Base-by-base conservation (phyloP, 2,797 vertebrate species). In the Ammospiza maritima region DNA sequence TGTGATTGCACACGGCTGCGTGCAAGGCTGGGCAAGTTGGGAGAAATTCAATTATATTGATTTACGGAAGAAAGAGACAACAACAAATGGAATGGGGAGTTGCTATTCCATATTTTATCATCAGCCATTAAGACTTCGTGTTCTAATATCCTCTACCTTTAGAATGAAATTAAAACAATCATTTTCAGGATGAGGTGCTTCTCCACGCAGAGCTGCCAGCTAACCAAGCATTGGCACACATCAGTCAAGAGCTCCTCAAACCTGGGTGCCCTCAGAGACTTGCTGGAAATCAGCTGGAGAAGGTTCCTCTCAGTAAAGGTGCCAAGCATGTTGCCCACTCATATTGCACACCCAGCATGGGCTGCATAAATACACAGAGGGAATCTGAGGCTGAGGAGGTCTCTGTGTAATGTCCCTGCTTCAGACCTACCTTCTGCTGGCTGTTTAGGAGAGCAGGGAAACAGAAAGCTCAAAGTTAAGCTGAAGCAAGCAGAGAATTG, bases 1-100 rank as follows among this genome's bases (percentile, higher is more conserved):
- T 86, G 87, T 84, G 96, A 94, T 64, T 88, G 80, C 89, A 76
- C 48, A 14, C 0, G 13, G 76, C 94, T 88, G 44, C 74, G 67
- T 78, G 38, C 91, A 91, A 61, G 84, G 36, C 89, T 58, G 75
- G 79, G 71, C 82, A 91, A 91, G 82, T 91, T 96, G 90, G 89
- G 89, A 93, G 91, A 94, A 95, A 96, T 95, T 96, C 95, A 95
- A 91, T 96, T 96, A 81, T 92, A 94, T 94, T 90, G 94, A 96
- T 96, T 95, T 94, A 96, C 70, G 34, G 85, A 79, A 93, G 88
- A 91, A 95, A 81, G 79, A 92, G 95, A 95, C 95, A 96, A 95
- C 91, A 96, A 96, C 89, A 88, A 96, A 95, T 97, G 89, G 84
- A 97, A 94, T 36, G 83, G 89, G 60, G 40, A 67, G 82, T 65